Conservation (phyloP, 2,113 vertebrate genomes). For the Ardeotis arabs region DNA sequence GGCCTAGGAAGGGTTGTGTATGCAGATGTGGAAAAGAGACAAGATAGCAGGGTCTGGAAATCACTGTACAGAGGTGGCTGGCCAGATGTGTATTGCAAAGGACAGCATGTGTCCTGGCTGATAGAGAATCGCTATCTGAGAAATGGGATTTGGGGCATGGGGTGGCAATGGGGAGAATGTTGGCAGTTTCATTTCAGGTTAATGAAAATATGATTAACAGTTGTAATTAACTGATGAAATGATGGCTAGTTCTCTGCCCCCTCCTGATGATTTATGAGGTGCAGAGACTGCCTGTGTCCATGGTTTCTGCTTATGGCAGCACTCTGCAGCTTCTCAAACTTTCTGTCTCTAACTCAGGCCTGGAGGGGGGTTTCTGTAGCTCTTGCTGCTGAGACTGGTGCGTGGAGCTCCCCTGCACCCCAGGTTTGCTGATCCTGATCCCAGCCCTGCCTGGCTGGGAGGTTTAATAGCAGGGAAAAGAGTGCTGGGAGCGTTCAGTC, state of each 20-base stretch:
- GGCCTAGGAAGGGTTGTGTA: rapidly evolving
- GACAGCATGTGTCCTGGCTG: background rate
- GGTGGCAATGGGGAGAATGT: background rate
- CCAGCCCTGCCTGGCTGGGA: background rate
- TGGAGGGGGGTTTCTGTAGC: background rate
- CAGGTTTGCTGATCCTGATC: background rate
- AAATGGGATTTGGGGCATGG: background rate
- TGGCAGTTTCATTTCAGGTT: conserved; percentile 19
- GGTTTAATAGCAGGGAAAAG: background rate
- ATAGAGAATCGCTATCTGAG: background rate
- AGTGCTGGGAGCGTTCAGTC: background rate
- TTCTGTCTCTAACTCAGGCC: background rate
- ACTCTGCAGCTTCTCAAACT: background rate
- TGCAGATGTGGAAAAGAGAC: background rate
- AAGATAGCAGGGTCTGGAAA: background rate
- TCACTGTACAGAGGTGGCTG: background rate
- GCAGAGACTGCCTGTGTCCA: background rate
- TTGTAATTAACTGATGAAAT: conserved; percentile 57
- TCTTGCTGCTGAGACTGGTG: background rate
- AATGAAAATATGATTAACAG: conserved; percentile 67
- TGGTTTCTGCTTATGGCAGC: conserved; percentile 43
- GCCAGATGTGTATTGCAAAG: background rate
- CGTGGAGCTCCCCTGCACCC: background rate
- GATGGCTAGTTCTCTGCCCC: conserved; percentile 1
- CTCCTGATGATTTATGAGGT: conserved; percentile 26